Percentiles rank a stretch among this genome's conserved stretches.
These are phyloP conservation scores for Myocastor coypus DNA, from an alignment of 2,113 vertebrate genomes.

Conservation along the genomic window DNA sequence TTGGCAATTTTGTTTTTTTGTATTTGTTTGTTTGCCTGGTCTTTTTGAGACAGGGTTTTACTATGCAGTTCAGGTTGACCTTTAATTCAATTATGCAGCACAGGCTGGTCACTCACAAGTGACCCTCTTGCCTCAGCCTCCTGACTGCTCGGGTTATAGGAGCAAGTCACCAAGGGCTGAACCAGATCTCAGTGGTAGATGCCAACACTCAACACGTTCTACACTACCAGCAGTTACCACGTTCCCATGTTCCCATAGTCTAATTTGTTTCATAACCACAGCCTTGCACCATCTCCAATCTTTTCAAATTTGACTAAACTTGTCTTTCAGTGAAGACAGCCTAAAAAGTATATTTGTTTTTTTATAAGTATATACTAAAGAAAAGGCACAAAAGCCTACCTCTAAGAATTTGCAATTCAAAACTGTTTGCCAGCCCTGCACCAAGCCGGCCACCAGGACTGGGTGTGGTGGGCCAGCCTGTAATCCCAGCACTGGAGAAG, in stretches of 20 bases:
- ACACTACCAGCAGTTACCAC: background rate
- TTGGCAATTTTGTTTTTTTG: background rate
- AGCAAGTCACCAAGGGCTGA: background rate
- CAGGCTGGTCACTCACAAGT: background rate
- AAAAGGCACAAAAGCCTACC: slow-evolving; percentile 36
- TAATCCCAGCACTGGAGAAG: too few species aligned
- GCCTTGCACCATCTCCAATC: background rate
- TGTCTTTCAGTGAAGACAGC: slow-evolving; percentile 3
- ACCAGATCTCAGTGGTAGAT: background rate
- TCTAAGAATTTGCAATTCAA: slow-evolving; percentile 49
- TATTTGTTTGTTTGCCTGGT: background rate
- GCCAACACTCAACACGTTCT: background rate
- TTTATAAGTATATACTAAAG: slow-evolving; percentile 37
- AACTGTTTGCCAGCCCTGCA: background rate
- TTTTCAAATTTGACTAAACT: slow-evolving; percentile 33
- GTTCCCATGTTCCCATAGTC: background rate
- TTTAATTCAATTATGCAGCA: background rate
- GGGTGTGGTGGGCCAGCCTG: too few species aligned
- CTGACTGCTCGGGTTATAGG: background rate
- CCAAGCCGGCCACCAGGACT: too few species aligned
- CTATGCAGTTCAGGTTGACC: background rate
- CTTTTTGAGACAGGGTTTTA: background rate
- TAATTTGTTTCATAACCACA: background rate
- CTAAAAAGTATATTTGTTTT: background rate
- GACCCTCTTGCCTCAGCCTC: background rate